A percentile compares a stretch with the other conserved stretches of the same genome.
These are phyloP conservation scores for Sinonovacula constricta DNA, from an alignment of 1,140 invertebrate species.

Conservation along the genomic window DNA sequence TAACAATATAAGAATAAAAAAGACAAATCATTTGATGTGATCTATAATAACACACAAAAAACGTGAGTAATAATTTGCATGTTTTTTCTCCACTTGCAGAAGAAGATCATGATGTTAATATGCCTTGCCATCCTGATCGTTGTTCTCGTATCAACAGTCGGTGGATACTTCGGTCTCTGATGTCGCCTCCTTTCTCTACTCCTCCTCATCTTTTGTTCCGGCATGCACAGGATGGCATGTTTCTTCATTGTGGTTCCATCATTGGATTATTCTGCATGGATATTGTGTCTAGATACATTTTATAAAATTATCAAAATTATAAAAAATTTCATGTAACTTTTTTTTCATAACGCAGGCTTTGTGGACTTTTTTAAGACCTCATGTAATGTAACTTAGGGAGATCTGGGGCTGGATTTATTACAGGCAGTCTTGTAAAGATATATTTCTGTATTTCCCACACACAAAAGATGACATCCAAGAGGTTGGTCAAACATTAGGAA, in stretches of 20 bases:
- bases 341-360: background rate
- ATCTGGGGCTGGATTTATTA: too few relatives aligned
- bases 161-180: conserved; percentile 74
- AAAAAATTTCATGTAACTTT: background rate
- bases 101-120: conserved; percentile 99
- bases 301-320: background rate
- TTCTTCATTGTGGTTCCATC: background rate
- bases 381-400: too few relatives aligned
- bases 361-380: too few relatives aligned
- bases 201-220: background rate
- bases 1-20: too few relatives aligned
- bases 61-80: too few relatives aligned
- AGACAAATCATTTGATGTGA: too few relatives aligned
- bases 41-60: too few relatives aligned
- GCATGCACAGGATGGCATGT: background rate
- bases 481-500: too few relatives aligned
- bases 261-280: background rate
- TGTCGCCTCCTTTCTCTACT: conserved; percentile 9
- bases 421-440: too few relatives aligned
- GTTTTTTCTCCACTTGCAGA: conserved; percentile 84
- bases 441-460: too few relatives aligned
- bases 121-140: conserved; percentile 94
- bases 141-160: conserved; percentile 87
- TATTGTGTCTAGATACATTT: background rate
- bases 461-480: too few relatives aligned